Evolutionary conservation across 2,888 invertebrate genomes (phyloP).

Genomic region (Desoria tigrina): DNA sequence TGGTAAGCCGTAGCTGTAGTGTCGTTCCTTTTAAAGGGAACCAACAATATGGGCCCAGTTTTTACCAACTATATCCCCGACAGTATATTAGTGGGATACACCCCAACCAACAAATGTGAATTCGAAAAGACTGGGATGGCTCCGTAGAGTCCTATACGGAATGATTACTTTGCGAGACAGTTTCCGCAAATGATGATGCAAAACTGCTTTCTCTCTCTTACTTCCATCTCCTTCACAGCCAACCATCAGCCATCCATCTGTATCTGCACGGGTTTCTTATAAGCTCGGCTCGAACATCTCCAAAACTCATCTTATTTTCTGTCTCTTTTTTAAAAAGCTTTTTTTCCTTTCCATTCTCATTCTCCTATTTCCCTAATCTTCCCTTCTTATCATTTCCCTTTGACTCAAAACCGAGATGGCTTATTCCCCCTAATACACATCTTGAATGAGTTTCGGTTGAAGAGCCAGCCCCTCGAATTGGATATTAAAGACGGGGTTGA

Average conservation of each 20-base stretch:
- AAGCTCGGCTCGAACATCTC: not conserved
- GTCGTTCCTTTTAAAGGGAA: too few relatives aligned
- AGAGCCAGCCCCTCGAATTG: not conserved
- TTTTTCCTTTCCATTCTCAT: conserved; percentile 15
- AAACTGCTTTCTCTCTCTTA: conserved; percentile 1
- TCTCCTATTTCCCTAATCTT: conserved; percentile 19
- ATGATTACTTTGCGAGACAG: conserved; percentile 8
- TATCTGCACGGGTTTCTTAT: too few relatives aligned
- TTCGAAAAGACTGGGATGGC: not conserved
- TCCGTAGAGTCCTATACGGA: conserved; percentile 9
- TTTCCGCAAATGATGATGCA: conserved; percentile 11
- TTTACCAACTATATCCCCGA: too few relatives aligned
- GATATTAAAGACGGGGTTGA: conserved; percentile 8
- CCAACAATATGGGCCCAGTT: too few relatives aligned
- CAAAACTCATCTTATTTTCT: conserved; percentile 8
- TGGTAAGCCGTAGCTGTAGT: too few relatives aligned
- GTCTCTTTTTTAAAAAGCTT: not conserved
- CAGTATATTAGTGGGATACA: not conserved
- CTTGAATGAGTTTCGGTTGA: not conserved
- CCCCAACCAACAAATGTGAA: not conserved
- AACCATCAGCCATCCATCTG: too few relatives aligned
- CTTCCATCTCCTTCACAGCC: not conserved
- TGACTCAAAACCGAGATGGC: not conserved
- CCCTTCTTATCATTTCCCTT: conserved; percentile 14
- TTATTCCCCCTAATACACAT: conserved; percentile 8